phyloP scores from a whole-genome alignment of 1,140 invertebrate genomes.

The Eumaeus atala region DNA sequence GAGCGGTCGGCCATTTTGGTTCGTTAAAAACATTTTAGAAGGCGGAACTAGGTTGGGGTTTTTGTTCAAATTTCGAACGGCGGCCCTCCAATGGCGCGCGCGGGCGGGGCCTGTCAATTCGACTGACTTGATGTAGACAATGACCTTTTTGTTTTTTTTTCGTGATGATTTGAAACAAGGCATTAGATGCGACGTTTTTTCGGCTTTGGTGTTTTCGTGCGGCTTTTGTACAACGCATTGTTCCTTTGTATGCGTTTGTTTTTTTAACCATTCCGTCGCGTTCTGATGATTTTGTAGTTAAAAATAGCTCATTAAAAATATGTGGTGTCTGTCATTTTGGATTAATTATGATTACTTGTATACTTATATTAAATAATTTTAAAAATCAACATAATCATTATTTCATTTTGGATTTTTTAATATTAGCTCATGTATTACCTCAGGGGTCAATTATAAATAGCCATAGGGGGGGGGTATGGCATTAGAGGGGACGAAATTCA shows the following conservation, averaged over 20 bases:
- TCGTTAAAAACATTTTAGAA: constrained; percentile 72
- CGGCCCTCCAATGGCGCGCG: constrained; percentile 63
- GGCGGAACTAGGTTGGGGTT: constrained; percentile 70
- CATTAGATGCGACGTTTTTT: constrained; percentile 31
- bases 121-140: constrained; percentile 65
- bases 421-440: too few species aligned
- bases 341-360: too few species aligned
- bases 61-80: constrained; percentile 67
- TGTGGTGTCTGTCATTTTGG: too few species aligned
- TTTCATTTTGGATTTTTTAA: too few species aligned
- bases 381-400: too few species aligned
- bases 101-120: constrained; percentile 66
- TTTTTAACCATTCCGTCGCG: not conserved
- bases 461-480: too few species aligned
- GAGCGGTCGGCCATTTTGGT: constrained; percentile 62
- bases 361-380: too few species aligned
- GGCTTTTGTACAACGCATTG: constrained; percentile 14
- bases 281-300: too few species aligned
- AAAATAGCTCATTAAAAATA: too few species aligned
- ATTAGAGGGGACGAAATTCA: too few species aligned
- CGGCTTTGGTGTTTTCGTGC: not conserved
- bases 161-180: constrained; percentile 39
- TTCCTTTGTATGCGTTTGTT: constrained; percentile 15
- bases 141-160: constrained; percentile 60
- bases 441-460: too few species aligned